Evolutionary conservation across 2,888 invertebrate species (phyloP), one percentile per base, ranked within the genome.

Genomic region (Lasioglossum oenotherae): DNA sequence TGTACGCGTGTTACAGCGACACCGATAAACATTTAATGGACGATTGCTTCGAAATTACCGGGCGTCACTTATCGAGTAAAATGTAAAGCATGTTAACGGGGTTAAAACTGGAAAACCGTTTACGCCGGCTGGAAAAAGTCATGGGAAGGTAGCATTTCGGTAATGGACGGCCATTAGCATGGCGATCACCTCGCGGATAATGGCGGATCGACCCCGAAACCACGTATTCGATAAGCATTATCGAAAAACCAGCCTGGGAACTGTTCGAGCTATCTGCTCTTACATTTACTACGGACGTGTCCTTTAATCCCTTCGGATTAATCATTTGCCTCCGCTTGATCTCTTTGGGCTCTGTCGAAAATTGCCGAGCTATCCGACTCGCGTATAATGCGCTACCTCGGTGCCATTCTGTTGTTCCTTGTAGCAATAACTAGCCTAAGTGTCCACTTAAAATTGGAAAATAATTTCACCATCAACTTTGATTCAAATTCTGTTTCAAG

Each of bases 141-240:
- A 71, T 75, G 76, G 41, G 41, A 27, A 49, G 72, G 75, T 75
- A 60, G 64, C 82, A 78, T 80, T 78, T 76, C 69, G 74, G 72
- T 81, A 77, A 83, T 78, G 57, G 78, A 71, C 74, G 72, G 44
- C 71, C 74, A 31, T 82, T 74, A 74, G 64, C 71, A n/a, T 71
- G 16, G 69, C 16, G 23, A 53, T 41, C 41, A 19, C n/a, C 53
- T 69, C 57, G 46, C 31, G 35, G 49, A 46, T 74, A 72, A 74
- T 49, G 27, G 44, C 38, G 14, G 27, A 71, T 78, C 53, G 23
- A 27, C 14, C 31, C 35, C 35, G 53, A 60, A 78, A 67, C 10
- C 31, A 64, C 19, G 64, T 23, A 4, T 46, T 74, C 49, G n/a
- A 69, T 16, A 53, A 14, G 27, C 27, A 31, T 41, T 6, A n/a